A percentile compares a stretch with the other conserved stretches of the same genome.
Conservation (phyloP, 2,888 invertebrate species). For the Dascillus cervinus region DNA sequence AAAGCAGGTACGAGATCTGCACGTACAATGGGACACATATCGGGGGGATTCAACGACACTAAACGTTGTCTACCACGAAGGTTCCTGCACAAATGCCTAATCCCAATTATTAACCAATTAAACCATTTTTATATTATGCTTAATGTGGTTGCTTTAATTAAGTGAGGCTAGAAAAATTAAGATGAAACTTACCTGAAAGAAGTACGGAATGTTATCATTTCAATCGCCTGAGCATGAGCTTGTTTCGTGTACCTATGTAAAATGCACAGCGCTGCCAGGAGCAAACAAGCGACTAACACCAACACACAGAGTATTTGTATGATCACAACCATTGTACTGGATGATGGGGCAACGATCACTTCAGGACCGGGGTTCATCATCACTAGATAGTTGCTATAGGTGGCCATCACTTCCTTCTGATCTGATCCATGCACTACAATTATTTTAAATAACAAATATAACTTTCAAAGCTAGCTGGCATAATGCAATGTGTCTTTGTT, state of each 20-base stretch:
- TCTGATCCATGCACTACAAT: slow-evolving; percentile 48
- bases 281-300: slow-evolving; percentile 53
- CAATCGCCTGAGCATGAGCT: slow-evolving; percentile 57
- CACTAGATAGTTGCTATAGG: slow-evolving; percentile 70
- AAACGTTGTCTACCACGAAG: slow-evolving; percentile 57
- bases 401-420: slow-evolving; percentile 46
- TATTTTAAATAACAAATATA: too few species aligned
- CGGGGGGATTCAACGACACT: slow-evolving; percentile 63
- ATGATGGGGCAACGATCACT: slow-evolving; percentile 38
- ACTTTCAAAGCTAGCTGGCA: too few species aligned
- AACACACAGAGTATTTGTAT: slow-evolving; percentile 62
- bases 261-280: slow-evolving; percentile 56
- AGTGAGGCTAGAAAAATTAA: slow-evolving; percentile 8
- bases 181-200: slow-evolving; percentile 51
- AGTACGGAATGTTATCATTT: slow-evolving; percentile 59
- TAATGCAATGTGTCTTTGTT: too few species aligned
- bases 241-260: slow-evolving; percentile 57
- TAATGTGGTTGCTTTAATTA: too few species aligned
- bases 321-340: slow-evolving; percentile 50
- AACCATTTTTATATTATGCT: too few species aligned
- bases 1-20: slow-evolving; percentile 69
- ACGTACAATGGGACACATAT: slow-evolving; percentile 72
- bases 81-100: slow-evolving; percentile 47
- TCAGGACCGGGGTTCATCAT: slow-evolving; percentile 64
- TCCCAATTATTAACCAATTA: slow-evolving; percentile 16